phyloP scores from a whole-genome alignment of 2,797 vertebrate species.

The Characodon lateralis region DNA sequence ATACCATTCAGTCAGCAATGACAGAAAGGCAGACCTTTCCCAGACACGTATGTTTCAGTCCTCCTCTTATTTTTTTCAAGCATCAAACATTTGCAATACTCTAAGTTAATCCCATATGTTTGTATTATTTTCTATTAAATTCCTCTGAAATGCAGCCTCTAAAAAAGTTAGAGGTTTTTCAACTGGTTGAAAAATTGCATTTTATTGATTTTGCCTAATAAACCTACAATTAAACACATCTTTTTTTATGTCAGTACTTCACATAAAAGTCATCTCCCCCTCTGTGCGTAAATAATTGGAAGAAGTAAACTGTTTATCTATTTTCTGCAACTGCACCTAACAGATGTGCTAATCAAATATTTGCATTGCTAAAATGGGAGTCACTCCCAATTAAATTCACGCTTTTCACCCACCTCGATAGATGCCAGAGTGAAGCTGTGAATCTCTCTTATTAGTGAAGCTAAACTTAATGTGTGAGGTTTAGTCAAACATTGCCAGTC shows the following conservation, averaged over 20 bases:
- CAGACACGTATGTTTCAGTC: conserved; percentile 30
- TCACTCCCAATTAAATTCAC: conserved; percentile 28
- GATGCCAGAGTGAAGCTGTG: conserved; percentile 24
- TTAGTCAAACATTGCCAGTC: conserved; percentile 75
- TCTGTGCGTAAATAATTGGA: conserved; percentile 1
- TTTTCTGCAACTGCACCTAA: conserved; percentile 13
- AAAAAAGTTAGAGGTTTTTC: background rate
- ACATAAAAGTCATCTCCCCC: background rate
- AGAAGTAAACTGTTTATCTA: conserved; percentile 8
- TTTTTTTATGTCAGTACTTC: background rate
- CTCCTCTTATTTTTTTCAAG: conserved; percentile 1
- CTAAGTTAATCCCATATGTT: background rate
- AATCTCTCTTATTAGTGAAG: conserved; percentile 58
- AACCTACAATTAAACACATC: conserved; percentile 4
- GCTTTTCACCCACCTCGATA: conserved; percentile 21
- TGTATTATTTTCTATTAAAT: background rate
- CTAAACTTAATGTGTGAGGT: conserved; percentile 66
- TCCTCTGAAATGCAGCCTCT: background rate
- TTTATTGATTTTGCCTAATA: conserved; percentile 3
- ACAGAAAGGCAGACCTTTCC: conserved; percentile 40
- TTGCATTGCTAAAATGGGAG: conserved; percentile 18
- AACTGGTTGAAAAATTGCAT: background rate
- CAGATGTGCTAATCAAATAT: conserved; percentile 30
- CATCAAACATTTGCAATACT: background rate
- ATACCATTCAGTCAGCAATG: conserved; percentile 42